Evolutionary conservation across 2,888 invertebrate species (phyloP).

Genomic region (Erebia palarica): DNA sequence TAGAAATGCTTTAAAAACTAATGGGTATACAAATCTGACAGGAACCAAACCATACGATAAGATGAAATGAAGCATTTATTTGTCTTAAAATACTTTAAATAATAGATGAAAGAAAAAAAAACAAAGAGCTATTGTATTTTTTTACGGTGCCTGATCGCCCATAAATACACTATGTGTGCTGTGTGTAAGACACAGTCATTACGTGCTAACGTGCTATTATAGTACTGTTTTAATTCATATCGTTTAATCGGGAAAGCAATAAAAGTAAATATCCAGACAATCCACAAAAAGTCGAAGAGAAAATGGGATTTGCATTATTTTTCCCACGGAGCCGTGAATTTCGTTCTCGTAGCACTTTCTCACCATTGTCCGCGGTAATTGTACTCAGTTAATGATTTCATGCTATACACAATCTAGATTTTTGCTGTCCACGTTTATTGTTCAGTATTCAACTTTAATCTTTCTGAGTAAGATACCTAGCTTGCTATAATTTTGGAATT

Average conservation of each 20-base stretch:
- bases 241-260: slow-evolving; percentile 33
- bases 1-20: no score
- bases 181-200: slow-evolving; percentile 11
- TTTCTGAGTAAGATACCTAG: slow-evolving; percentile 7
- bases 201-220: slow-evolving; percentile 21
- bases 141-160: slow-evolving; percentile 9
- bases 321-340: slow-evolving; percentile 63
- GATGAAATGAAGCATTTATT: neutral
- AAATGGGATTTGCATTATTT: slow-evolving; percentile 65
- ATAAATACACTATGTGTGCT: slow-evolving; percentile 1
- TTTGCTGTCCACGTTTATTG: slow-evolving; percentile 47
- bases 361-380: slow-evolving; percentile 72
- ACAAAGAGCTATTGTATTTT: slow-evolving; percentile 15
- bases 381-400: slow-evolving; percentile 64
- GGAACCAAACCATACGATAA: neutral
- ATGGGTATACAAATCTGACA: no score
- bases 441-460: slow-evolving; percentile 31
- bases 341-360: slow-evolving; percentile 64
- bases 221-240: slow-evolving; percentile 32
- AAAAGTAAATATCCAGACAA: slow-evolving; percentile 39
- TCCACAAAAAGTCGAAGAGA: slow-evolving; percentile 53
- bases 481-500: slow-evolving; percentile 8
- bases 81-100: neutral
- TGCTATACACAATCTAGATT: slow-evolving; percentile 57
- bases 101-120: neutral